A percentile compares a stretch with the other conserved stretches of the same genome.
Conservation (phyloP, 2,888 invertebrate genomes). For the Monoplex corrugatus region DNA sequence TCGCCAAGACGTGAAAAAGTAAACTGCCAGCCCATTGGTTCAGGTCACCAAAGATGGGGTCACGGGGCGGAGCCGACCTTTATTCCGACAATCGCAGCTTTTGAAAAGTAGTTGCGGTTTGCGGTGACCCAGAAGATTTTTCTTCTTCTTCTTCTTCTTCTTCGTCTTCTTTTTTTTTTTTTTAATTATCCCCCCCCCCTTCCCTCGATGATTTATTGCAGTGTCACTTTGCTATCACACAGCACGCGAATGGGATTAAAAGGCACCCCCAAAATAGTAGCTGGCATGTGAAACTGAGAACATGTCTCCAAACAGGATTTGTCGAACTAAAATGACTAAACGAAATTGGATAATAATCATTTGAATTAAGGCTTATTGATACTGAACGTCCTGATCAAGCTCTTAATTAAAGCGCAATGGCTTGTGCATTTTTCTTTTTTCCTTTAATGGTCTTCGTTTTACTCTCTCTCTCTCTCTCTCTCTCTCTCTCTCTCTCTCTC, state of each 20-base stretch:
- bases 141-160: not conserved
- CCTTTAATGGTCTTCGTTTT: too few species aligned
- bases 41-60: slow-evolving; percentile 10
- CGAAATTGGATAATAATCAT: too few species aligned
- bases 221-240: not conserved
- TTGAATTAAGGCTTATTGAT: too few species aligned
- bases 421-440: too few species aligned
- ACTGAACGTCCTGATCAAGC: too few species aligned
- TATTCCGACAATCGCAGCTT: slow-evolving; percentile 19
- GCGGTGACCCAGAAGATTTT: slow-evolving; percentile 27
- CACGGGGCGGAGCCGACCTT: slow-evolving; percentile 47
- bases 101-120: slow-evolving; percentile 42
- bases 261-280: not conserved
- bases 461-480: too few species aligned
- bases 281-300: too few species aligned
- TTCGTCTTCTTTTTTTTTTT: not conserved
- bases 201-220: not conserved
- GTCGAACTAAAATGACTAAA: too few species aligned
- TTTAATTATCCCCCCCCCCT: not conserved
- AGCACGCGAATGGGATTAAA: not conserved
- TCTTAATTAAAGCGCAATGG: too few species aligned
- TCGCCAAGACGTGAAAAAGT: slow-evolving; percentile 38
- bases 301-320: too few species aligned
- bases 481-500: too few species aligned
- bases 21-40: slow-evolving; percentile 42